Base-by-base conservation (phyloP, 2,797 vertebrate species). In the Hephaestus fuliginosus region DNA sequence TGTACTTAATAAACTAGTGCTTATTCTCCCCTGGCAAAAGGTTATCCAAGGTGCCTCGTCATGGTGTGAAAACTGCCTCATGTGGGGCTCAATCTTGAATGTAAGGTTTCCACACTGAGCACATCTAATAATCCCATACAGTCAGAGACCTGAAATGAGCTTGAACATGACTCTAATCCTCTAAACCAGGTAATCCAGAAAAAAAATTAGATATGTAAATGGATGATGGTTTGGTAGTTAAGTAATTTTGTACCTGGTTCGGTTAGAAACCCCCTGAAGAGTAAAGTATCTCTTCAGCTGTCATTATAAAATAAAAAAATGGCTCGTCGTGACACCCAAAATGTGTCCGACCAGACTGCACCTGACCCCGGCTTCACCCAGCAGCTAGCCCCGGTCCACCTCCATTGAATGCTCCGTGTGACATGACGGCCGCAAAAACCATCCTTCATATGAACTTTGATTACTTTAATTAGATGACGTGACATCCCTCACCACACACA, bases 311-410 rank as follows among this genome's bases (percentile, higher is more conserved):
- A 51, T 25, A n/a, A 78, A 64, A 64, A 75, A 70, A 73, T 4
- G 48, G 25, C 60, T 46, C 51, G 85, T 84, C 73, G 85, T 83
- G 86, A 89, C 81, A 82, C 39, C 73, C 28, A 25, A 56, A 70
- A 2, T 56, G 41, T 51, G 20, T 73, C 52, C 71, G 46, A 48
- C 55, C 56, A 68, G 25, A 14, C 68, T 76, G 66, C 65, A 85
- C 46, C 72, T 69, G 74, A 70, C 63, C 71, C 15, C 30, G 39
- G 28, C 10, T 60, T 63, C 8, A 72, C 46, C 55, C 70, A 30
- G 53, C 12, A 39, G 28, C 51, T n/a, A 13, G 56, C 53, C 66
- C 60, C 7, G 39, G 61, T 36, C 2, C 33, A 64, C 41, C 28
- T 48, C 7, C 25, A 64, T 36, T 18, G 12, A 7, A 48, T 5